These are phyloP conservation scores for Rhamphomyia laevipes DNA, from an alignment of 2,888 invertebrate genomes.

Conservation along the genomic window DNA sequence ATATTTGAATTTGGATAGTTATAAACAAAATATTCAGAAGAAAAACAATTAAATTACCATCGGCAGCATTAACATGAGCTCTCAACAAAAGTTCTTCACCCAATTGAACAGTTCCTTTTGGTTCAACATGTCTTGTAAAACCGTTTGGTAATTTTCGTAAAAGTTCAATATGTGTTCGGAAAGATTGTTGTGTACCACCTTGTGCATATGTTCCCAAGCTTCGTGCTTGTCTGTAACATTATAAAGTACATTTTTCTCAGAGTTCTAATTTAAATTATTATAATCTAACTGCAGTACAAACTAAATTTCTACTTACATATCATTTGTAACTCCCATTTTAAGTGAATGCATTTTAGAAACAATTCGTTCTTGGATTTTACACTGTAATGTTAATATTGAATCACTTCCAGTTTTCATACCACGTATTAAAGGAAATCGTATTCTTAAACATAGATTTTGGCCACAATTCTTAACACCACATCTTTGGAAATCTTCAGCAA, in stretches of 20 bases:
- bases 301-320: conserved; percentile 28
- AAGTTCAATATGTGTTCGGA: conserved; percentile 43
- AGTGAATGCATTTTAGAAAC: conserved; percentile 40
- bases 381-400: conserved; percentile 42
- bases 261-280: not conserved
- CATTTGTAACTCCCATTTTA: conserved; percentile 36
- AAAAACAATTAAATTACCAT: conserved; percentile 34
- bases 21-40: no score
- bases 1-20: not conserved
- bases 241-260: not conserved
- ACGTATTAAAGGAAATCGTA: conserved; percentile 43
- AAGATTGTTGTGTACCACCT: conserved; percentile 43
- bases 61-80: conserved; percentile 42
- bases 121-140: conserved; percentile 40
- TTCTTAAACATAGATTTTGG: conserved; percentile 41
- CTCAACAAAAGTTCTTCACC: conserved; percentile 46
- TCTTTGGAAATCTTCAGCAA: conserved; percentile 38
- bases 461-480: conserved; percentile 44
- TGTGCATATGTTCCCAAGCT: conserved; percentile 37
- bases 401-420: conserved; percentile 44
- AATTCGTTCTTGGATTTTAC: conserved; percentile 42
- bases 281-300: not conserved
- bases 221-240: conserved; percentile 27
- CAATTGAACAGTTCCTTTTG: conserved; percentile 42
- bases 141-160: conserved; percentile 39